Evolutionary conservation across 2,113 vertebrate genomes (phyloP), one percentile per base, ranked within the genome.

Genomic region (Tylochromis polylepis): DNA sequence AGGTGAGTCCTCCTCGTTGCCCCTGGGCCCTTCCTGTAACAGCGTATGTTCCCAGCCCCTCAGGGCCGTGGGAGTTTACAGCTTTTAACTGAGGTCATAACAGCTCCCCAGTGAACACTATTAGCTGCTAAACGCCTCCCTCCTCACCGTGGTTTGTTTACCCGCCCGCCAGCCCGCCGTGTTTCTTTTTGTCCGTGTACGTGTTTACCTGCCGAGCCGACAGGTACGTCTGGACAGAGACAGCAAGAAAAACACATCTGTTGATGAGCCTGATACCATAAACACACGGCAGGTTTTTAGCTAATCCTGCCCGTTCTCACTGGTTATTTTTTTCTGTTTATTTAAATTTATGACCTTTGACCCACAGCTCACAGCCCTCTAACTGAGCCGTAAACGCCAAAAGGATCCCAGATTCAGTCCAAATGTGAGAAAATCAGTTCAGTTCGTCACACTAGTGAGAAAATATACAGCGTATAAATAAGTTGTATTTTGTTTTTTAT

Each of bases 11-110:
- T 87, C 75, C 83, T 77, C 84, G 11, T 29, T 86, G 93, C 90
- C 96, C 95, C 86, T 57, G 79, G 96, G 96, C 95, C 94, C 94
- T 97, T 97, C 96, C 96, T 97, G 96, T 94, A 92, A 84, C 92
- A 84, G 94, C 51, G 65, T 94, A 90, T 90, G 89, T 95, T 95
- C 94, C 94, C 90, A 82, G 81, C 91, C 38, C 38, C 81, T 87
- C 90, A 87, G 94, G 90, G 89, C 88, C 77, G 70, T 14, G 88
- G 89, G 92, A 88, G 84, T 90, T 94, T 91, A 86, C 93, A 91
- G 85, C 88, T 92, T 91, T 91, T 81, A 95, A 93, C 93, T 87
- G 85, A 93, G 83, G 83, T 92, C 86, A 84, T 81, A 91, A 93
- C 91, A 89, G 70, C 87, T 96, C 95, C 95, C 94, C 82, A 88